These are phyloP conservation scores for Pomacea canaliculata DNA, from an alignment of 2,888 invertebrate species.

Conservation along the genomic window DNA sequence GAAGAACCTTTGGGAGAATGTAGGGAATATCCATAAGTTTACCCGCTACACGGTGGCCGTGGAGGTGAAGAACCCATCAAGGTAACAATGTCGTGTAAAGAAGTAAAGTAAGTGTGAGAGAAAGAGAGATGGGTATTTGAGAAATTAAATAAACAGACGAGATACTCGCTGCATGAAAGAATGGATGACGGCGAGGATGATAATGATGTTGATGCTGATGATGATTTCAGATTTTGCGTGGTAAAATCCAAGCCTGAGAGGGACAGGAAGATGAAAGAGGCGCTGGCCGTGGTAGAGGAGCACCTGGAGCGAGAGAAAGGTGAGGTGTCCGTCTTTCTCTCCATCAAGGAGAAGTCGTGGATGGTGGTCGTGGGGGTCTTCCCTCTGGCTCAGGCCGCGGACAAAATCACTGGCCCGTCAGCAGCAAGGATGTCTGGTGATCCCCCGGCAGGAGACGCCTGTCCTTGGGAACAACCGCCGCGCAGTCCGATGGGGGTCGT, in stretches of 20 bases:
- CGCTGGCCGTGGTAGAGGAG: constrained; percentile 52
- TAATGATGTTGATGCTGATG: no score
- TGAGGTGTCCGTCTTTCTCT: constrained; percentile 60
- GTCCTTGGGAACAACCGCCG: not conserved
- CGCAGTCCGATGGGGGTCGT: not conserved
- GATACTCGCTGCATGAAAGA: no score
- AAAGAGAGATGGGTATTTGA: no score
- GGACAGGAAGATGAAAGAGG: constrained; percentile 52
- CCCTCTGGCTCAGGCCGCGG: constrained; percentile 43
- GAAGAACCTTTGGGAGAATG: constrained; percentile 55
- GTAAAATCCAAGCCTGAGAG: constrained; percentile 56
- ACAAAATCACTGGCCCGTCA: constrained; percentile 43
- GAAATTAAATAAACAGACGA: no score
- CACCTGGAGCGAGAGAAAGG: constrained; percentile 51
- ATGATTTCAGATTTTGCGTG: constrained; percentile 59
- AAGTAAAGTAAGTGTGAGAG: not conserved
- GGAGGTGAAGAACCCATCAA: constrained; percentile 59
- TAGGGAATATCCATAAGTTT: constrained; percentile 60
- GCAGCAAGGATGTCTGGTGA: constrained; percentile 43
- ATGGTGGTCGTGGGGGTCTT: constrained; percentile 59
- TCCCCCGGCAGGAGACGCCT: not conserved
- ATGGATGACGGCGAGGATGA: no score
- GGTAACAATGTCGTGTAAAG: constrained; percentile 38
- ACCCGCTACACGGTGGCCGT: constrained; percentile 60
- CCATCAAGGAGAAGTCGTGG: constrained; percentile 63